phyloP scores from a whole-genome alignment of 92 coral and sea anemone genomes.

The Ricordea florida region DNA sequence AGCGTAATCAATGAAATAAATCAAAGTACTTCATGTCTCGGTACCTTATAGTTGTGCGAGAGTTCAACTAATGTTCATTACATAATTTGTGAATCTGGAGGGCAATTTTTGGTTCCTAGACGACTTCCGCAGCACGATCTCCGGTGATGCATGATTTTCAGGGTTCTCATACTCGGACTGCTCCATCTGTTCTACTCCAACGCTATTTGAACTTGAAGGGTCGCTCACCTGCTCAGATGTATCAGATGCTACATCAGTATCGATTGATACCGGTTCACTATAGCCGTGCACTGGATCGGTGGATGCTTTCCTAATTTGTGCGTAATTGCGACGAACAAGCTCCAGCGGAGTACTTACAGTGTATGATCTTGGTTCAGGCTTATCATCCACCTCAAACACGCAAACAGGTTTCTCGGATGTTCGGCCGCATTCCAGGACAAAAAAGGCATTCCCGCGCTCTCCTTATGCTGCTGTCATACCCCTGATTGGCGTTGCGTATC shows the following conservation, averaged over 20 bases:
- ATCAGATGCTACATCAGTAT: constrained; percentile 7
- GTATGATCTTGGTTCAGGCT: too few species aligned
- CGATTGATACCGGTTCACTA: constrained; percentile 12
- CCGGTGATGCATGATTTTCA: constrained; percentile 2
- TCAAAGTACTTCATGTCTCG: constrained; percentile 7
- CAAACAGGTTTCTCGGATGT: constrained; percentile 24
- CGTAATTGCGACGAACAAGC: background rate
- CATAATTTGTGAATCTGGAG: background rate
- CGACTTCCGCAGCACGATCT: background rate
- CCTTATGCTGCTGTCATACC: constrained; percentile 9
- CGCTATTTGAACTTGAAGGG: constrained; percentile 4
- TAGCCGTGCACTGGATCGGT: constrained; percentile 2
- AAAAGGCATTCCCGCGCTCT: constrained; percentile 44
- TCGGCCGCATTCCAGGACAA: constrained; percentile 40
- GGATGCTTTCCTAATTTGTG: constrained; percentile 10
- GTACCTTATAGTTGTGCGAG: constrained; percentile 5
- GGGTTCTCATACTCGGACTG: background rate
- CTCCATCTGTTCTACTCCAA: too few species aligned
- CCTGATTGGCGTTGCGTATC: constrained; percentile 34
- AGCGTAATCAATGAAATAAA: background rate
- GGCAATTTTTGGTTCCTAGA: constrained; percentile 2
- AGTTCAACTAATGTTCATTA: constrained; percentile 10
- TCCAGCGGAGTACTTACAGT: constrained; percentile 3
- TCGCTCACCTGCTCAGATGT: constrained; percentile 13
- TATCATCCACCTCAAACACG: too few species aligned